Percentiles rank a stretch among this genome's conserved stretches.
phyloP scores from a whole-genome alignment of 2,888 invertebrate species.

The Amphimallon solstitiale region DNA sequence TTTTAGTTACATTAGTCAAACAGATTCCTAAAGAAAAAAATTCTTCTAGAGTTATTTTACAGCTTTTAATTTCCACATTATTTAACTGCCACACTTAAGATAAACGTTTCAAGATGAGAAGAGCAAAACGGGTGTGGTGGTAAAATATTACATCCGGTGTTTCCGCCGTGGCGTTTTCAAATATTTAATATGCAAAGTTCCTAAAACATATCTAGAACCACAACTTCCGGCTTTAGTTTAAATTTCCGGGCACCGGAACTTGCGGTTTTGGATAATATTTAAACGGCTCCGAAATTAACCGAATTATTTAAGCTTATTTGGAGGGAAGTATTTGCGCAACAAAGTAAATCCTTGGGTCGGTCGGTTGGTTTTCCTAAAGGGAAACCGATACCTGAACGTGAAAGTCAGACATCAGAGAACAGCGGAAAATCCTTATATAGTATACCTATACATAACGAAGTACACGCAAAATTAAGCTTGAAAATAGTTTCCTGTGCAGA shows the following conservation, averaged over 20 bases:
- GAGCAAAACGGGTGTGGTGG: too few relatives aligned
- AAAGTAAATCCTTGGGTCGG: constrained; percentile 11
- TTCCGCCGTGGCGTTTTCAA: constrained; percentile 7
- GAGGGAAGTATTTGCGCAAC: constrained; percentile 11
- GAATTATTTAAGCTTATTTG: constrained; percentile 29
- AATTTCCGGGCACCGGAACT: constrained; percentile 36
- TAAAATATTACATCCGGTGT: constrained; percentile 27
- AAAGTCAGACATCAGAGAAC: background rate
- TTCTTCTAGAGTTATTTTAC: too few relatives aligned
- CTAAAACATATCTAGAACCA: constrained; percentile 30
- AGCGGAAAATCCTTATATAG: too few relatives aligned
- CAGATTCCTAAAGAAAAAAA: too few relatives aligned
- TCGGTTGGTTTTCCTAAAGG: background rate
- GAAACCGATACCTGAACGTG: background rate
- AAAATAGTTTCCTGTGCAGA: constrained; percentile 2
- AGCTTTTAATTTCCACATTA: too few relatives aligned
- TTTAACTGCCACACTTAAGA: too few relatives aligned
- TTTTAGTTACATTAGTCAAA: too few relatives aligned
- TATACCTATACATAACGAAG: too few relatives aligned
- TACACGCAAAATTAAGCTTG: background rate
- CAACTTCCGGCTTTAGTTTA: constrained; percentile 35
- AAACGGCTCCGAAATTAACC: constrained; percentile 30
- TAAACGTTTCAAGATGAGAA: constrained; percentile 14
- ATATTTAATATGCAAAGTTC: constrained; percentile 30
- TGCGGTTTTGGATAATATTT: constrained; percentile 37